Evolutionary conservation across 2,113 vertebrate genomes (phyloP), one percentile per base, ranked within the genome.

Genomic region (Trachemys scripta): DNA sequence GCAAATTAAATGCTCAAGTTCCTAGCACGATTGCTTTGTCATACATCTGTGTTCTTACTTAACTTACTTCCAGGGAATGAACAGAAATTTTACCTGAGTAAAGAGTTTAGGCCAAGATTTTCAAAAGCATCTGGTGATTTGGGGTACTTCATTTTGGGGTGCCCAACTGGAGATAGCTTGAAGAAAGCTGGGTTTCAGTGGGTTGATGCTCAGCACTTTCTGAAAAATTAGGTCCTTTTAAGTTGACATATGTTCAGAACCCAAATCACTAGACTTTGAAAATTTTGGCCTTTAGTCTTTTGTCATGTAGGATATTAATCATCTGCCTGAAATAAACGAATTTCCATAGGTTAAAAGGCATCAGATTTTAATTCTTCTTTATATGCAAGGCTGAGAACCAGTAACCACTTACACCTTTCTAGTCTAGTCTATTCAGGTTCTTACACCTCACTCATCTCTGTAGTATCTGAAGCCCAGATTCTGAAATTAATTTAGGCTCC

Each of bases 141-240:
- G 50, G 25, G 78, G 47, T 79, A 5, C 0, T 16, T 24, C 0
- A 0, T 1, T 1, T 0, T 20, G 56, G 35, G 47, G 57, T 0
- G 0, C 0, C 1, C 57, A 25, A 85, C 0, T 0, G 5, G 9
- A 0, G 0, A 25, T 62, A 88, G 22, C 47, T 11, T 62, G 0
- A 0, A 0, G 0, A 0, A 3, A 29, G 38, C 62, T 14, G 14
- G 7, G 49, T 89, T 79, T 87, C 59, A 25, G 87, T 50, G 13
- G 2, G 10, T 35, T 1, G 2, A 5, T 10, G 5, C 78, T 78
- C 0, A 0, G 83, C 78, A 13, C 10, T 4, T 47, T 65, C n/a
- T 9, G 25, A 56, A 59, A 89, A 35, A 57, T 84, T 62, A 22
- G 11, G 5, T 78, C 24, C 35, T 50, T 92, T 24, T 69, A 53